These are phyloP conservation scores for Apostichopus japonicus DNA, from an alignment of 35 echinoderm and acorn worm species.

Conservation along the genomic window DNA sequence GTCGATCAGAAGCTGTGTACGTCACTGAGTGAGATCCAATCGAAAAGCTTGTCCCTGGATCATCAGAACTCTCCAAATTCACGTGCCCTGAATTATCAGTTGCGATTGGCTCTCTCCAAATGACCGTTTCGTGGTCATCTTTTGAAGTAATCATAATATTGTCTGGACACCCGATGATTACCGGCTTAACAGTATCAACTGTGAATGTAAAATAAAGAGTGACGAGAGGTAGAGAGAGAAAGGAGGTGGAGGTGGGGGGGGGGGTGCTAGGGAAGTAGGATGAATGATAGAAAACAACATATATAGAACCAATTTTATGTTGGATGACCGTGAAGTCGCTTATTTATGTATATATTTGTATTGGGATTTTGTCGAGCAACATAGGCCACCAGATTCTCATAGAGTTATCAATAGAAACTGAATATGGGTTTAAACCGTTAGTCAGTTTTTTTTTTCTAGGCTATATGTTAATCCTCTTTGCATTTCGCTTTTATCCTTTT, in stretches of 20 bases:
- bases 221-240: not conserved
- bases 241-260: not conserved
- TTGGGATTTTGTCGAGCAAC: not conserved
- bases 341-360: not conserved
- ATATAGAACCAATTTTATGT: too few relatives aligned
- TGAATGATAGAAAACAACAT: not conserved
- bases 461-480: too few relatives aligned
- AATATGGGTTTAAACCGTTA: not conserved
- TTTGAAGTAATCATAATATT: not conserved
- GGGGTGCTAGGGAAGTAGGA: not conserved
- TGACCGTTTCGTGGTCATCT: not conserved
- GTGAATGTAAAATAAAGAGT: not conserved
- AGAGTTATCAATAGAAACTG: not conserved
- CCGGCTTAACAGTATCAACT: not conserved
- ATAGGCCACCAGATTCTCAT: not conserved
- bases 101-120: not conserved
- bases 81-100: constrained; percentile 9
- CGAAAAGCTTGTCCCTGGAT: not conserved
- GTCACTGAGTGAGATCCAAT: not conserved
- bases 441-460: too few relatives aligned
- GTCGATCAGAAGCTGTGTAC: not conserved
- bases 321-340: too few relatives aligned
- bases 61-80: not conserved
- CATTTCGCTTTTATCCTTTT: too few relatives aligned
- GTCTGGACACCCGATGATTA: not conserved